Percentiles rank a stretch among this genome's conserved stretches.
phyloP scores from a whole-genome alignment of 2,797 vertebrate genomes.

The Chiloscyllium punctatum region DNA sequence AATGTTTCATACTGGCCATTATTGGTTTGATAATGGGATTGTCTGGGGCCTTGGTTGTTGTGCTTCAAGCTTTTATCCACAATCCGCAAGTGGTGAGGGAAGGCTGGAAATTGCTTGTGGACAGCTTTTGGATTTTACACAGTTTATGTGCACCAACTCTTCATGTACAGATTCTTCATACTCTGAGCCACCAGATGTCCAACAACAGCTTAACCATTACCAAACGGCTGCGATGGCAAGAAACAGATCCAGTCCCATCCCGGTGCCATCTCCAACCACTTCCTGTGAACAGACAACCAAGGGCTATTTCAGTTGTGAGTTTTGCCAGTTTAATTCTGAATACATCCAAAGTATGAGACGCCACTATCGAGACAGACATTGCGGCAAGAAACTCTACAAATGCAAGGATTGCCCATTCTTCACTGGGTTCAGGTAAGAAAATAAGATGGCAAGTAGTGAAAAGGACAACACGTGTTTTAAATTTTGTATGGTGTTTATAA shows the following conservation, averaged over 20 bases:
- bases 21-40: neutral
- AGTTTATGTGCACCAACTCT: neutral
- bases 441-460: neutral
- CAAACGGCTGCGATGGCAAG: conserved; percentile 76
- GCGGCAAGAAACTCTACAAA: conserved; percentile 96
- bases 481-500: neutral
- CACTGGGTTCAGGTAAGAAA: conserved; percentile 91
- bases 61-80: neutral
- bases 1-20: neutral
- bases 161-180: conserved; percentile 69
- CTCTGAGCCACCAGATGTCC: conserved; percentile 85
- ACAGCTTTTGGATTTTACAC: neutral
- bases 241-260: conserved; percentile 68
- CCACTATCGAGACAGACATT: conserved; percentile 94
- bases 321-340: conserved; percentile 96
- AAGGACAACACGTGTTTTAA: neutral
- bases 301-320: conserved; percentile 83
- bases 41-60: neutral
- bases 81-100: neutral
- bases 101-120: neutral
- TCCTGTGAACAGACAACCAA: conserved; percentile 60
- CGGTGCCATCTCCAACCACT: conserved; percentile 51
- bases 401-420: conserved; percentile 98
- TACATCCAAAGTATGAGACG: conserved; percentile 98
- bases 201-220: conserved; percentile 89